A percentile compares a stretch with the other conserved stretches of the same genome.
These are phyloP conservation scores for Dastarcus helophoroides DNA, from an alignment of 2,888 invertebrate genomes.

Conservation along the genomic window DNA sequence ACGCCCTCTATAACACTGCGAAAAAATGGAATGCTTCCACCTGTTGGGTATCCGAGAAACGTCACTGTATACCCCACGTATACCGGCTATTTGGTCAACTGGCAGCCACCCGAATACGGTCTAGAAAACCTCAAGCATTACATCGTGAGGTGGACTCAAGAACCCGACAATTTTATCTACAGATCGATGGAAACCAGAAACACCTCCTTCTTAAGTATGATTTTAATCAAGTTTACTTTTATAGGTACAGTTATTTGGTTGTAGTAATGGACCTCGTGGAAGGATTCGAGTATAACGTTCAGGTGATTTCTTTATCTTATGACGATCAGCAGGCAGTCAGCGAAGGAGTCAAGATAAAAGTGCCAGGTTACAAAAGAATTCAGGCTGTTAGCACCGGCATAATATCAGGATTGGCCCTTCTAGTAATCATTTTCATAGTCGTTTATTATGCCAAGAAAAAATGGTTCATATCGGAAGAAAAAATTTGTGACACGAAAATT, in stretches of 20 bases:
- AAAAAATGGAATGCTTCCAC: slow-evolving; percentile 20
- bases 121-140: slow-evolving; percentile 48
- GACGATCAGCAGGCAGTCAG: slow-evolving; percentile 51
- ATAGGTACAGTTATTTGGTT: slow-evolving; percentile 16
- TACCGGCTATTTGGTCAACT: slow-evolving; percentile 66
- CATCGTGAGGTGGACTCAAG: slow-evolving; percentile 55
- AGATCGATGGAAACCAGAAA: slow-evolving; percentile 58
- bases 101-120: slow-evolving; percentile 54
- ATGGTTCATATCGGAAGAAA: slow-evolving; percentile 26
- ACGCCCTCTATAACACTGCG: no score
- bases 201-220: slow-evolving; percentile 46
- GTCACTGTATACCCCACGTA: slow-evolving; percentile 58
- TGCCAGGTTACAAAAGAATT: slow-evolving; percentile 60
- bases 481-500: no score
- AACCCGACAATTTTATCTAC: slow-evolving; percentile 48
- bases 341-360: slow-evolving; percentile 49
- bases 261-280: slow-evolving; percentile 59
- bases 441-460: slow-evolving; percentile 45
- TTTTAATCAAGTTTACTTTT: slow-evolving; percentile 3
- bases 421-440: slow-evolving; percentile 52
- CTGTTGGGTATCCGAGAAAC: slow-evolving; percentile 52
- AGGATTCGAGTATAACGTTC: slow-evolving; percentile 61
- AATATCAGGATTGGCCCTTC: slow-evolving; percentile 55
- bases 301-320: slow-evolving; percentile 54
- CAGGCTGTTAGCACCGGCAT: slow-evolving; percentile 61